A percentile compares a stretch with the other conserved stretches of the same genome.
These are phyloP conservation scores for Onchidella celtica DNA, from an alignment of 2,888 invertebrate genomes.

Conservation along the genomic window DNA sequence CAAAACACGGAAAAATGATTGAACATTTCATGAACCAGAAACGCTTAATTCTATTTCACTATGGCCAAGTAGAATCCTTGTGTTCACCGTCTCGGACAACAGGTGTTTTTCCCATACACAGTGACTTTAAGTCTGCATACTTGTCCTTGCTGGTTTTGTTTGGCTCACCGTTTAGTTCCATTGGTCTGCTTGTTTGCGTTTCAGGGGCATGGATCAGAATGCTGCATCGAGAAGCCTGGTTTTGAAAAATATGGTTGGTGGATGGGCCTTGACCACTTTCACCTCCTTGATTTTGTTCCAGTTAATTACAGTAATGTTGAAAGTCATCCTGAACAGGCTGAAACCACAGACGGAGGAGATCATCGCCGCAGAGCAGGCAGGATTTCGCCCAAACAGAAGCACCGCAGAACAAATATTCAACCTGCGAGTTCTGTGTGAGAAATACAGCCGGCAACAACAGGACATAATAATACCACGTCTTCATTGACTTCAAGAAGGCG, in stretches of 20 bases:
- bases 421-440: too few species aligned
- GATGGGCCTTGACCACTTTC: slow-evolving; percentile 1
- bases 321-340: too few species aligned
- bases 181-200: not conserved
- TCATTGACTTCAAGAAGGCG: too few species aligned
- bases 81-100: slow-evolving; percentile 17
- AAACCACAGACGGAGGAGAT: too few species aligned
- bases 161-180: slow-evolving; percentile 7
- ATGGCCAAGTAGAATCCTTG: not conserved
- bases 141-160: slow-evolving; percentile 17
- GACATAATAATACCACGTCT: too few species aligned
- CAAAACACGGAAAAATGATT: too few species aligned
- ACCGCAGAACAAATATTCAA: too few species aligned
- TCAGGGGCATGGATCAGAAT: slow-evolving; percentile 9
- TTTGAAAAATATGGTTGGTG: slow-evolving; percentile 9
- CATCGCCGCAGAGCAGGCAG: too few species aligned
- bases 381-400: too few species aligned
- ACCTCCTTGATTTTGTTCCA: slow-evolving; percentile 23
- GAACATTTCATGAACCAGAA: not conserved
- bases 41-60: slow-evolving; percentile 3
- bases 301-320: too few species aligned
- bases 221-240: not conserved
- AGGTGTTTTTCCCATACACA: slow-evolving; percentile 12
- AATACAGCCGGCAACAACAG: too few species aligned
- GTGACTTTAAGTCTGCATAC: slow-evolving; percentile 12